A percentile compares a stretch with the other conserved stretches of the same genome.
phyloP scores from a whole-genome alignment of 2,888 invertebrate genomes.

The Rhabditoides inermis region DNA sequence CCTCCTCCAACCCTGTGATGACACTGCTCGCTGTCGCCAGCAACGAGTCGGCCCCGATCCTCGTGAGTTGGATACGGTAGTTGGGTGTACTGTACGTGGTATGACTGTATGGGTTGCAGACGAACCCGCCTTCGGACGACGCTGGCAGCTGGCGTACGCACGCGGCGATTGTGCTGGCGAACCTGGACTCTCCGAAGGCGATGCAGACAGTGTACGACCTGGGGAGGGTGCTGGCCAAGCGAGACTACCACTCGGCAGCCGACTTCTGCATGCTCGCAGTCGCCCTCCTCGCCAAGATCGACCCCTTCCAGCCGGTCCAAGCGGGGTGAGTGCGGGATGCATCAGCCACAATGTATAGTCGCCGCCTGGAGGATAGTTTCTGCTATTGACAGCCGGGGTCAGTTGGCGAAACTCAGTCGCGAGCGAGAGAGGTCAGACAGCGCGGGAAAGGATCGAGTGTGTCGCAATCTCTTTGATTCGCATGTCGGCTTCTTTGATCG shows the following conservation, averaged over 20 bases:
- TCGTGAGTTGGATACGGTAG: conserved; percentile 18
- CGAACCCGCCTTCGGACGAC: conserved; percentile 49
- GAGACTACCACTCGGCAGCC: conserved; percentile 78
- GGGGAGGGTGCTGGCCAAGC: conserved; percentile 50
- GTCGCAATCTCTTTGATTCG: no score
- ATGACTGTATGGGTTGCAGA: conserved; percentile 7
- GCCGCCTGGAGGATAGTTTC: no score
- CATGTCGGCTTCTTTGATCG: no score
- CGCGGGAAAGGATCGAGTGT: no score
- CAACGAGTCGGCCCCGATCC: conserved; percentile 34
- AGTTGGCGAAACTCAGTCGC: no score
- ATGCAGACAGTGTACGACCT: conserved; percentile 38
- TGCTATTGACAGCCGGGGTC: no score
- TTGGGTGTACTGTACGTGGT: no score
- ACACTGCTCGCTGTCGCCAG: conserved; percentile 44
- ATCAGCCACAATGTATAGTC: no score
- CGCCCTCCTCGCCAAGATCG: conserved; percentile 50
- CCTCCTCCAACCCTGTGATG: conserved; percentile 37
- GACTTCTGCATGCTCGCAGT: conserved; percentile 92
- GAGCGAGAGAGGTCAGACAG: no score
- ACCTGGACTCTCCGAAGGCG: conserved; percentile 54
- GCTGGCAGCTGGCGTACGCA: conserved; percentile 85
- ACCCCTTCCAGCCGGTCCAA: conserved; percentile 24
- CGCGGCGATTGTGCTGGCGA: conserved; percentile 82
- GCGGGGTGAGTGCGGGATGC: conserved; percentile 6